Base-by-base conservation (phyloP, 2,888 invertebrate genomes). In the Synergus laeviventris region DNA sequence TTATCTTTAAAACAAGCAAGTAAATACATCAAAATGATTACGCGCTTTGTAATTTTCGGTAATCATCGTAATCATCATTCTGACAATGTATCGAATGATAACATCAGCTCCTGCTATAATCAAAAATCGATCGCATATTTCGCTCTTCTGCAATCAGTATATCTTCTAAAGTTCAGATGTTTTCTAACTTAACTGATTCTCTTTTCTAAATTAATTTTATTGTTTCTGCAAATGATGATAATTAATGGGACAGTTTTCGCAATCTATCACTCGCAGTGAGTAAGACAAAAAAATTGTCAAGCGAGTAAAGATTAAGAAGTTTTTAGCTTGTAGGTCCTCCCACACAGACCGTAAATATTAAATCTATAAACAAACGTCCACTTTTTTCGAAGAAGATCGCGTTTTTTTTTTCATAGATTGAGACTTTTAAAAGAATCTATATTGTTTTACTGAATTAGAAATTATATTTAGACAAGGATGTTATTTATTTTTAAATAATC, bases 61-160 rank as follows among this genome's bases (percentile, higher is more conserved):
- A 62, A 62, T 18, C 39, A 39, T 62, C 62, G 38, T 62, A 38
- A 39, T 62, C 62, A 62, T 62, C n/a, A 39, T 62, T 62, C n/a
- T 38, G 38, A 62, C 36, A n/a, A 60, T 60, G 31, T 60, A 60
- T 60, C 61, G 36, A 61, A n/a, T 61, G 61, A 61, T 61, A 61
- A 36, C 61, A 61, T 61, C 61, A 61, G 36, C n/a, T 61, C 38
- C 31, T n/a, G 36, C 61, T 61, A 62, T 62, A 38, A 62, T 14
- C 62, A 18, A 62, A 62, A n/a, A 62, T 62, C 36, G 62, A 62
- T 62, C 39, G 16, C 24, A 11, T 60, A 16, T 18, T 39, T 18
- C n/a, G n/a, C 18, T 39, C 16, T 62, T 62, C n/a, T 11, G 21
- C 11, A 60, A 60, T 38, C 31, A 61, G 38, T 39, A 18, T 36